These are phyloP conservation scores for Calameuta pallipes DNA, from an alignment of 2,888 invertebrate genomes.

Conservation along the genomic window DNA sequence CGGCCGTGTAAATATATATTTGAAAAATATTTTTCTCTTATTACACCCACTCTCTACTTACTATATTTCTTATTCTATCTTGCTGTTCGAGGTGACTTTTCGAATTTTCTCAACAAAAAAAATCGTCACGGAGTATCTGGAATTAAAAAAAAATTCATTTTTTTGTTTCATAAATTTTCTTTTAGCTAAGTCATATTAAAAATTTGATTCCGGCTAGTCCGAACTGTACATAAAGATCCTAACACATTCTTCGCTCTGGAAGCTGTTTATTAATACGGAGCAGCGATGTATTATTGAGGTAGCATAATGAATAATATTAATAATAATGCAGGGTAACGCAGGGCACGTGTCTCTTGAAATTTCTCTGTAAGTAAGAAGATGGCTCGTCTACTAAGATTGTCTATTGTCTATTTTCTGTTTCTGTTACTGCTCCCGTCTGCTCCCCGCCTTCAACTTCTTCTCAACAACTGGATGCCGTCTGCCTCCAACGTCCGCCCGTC, in stretches of 20 bases:
- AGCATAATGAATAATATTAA: constrained; percentile 21
- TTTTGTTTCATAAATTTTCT: neutral
- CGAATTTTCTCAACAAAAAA: constrained; percentile 14
- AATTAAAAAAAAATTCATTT: neutral
- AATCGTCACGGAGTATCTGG: neutral
- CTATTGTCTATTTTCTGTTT: constrained; percentile 66
- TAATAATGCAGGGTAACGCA: constrained; percentile 25
- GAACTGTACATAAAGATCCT: constrained; percentile 18
- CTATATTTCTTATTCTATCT: constrained; percentile 7
- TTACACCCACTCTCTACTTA: neutral
- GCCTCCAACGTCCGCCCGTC: constrained; percentile 65
- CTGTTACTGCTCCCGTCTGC: constrained; percentile 66
- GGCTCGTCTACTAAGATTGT: constrained; percentile 63
- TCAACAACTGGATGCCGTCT: constrained; percentile 67
- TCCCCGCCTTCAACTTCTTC: constrained; percentile 65
- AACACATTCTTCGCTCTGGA: neutral
- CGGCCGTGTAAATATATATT: constrained; percentile 56
- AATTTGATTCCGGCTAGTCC: neutral
- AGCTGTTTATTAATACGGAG: constrained; percentile 9
- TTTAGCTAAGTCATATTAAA: neutral
- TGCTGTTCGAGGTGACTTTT: constrained; percentile 16
- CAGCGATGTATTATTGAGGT: constrained; percentile 1
- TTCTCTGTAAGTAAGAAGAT: constrained; percentile 40
- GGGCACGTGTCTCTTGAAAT: constrained; percentile 35
- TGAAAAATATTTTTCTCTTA: constrained; percentile 5